Base-by-base conservation (phyloP, 2,113 vertebrate species). In the Ceyx margarethae region DNA sequence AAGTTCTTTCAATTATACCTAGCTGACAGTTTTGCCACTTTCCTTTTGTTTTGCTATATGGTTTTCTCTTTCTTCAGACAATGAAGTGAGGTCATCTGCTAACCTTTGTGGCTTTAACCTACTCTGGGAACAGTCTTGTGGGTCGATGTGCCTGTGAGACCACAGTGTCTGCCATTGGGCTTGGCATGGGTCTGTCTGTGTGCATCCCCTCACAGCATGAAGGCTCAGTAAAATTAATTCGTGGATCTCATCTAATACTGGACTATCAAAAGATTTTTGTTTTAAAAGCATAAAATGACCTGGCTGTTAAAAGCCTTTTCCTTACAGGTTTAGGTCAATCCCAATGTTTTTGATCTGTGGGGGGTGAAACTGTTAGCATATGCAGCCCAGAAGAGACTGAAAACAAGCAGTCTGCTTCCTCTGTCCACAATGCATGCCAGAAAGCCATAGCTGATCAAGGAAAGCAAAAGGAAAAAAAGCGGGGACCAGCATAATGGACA, bases 321-420 rank as follows among this genome's bases (percentile, higher is more conserved):
- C 2, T 51, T 43, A 50, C 17, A 45, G 16, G 6, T 68, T 73
- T 82, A 79, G 13, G 17, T 79, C 26, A 76, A 15, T 68, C 21
- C 8, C 4, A 45, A 6, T 0, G 0, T 42, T 7, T 29, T 64
- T 75, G 19, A 21, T 69, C 19, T 50, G 57, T 18, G 7, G 16
- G 1, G 26, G 12, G 10, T 7, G 68, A 9, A 3, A 61, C 6
- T 3, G 2, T 69, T 73, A 40, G 6, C 17, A 26, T 6, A 42
- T 29, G n/a, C 54, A 31, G 54, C 54, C 31, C 5, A 21, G 28
- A 61, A 61, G 40, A 29, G 11, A 75, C 42, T 0, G 1, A 54
- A 22, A 73, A 31, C 33, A 58, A 77, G 20, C 35, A 56, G 13
- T 37, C 26, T 81, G 18, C 28, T 73, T 87, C 20, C 33, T 77